A percentile compares a stretch with the other conserved stretches of the same genome.
These are phyloP conservation scores for Aphelenchoides fujianensis DNA, from an alignment of 1,140 invertebrate species.

Conservation along the genomic window DNA sequence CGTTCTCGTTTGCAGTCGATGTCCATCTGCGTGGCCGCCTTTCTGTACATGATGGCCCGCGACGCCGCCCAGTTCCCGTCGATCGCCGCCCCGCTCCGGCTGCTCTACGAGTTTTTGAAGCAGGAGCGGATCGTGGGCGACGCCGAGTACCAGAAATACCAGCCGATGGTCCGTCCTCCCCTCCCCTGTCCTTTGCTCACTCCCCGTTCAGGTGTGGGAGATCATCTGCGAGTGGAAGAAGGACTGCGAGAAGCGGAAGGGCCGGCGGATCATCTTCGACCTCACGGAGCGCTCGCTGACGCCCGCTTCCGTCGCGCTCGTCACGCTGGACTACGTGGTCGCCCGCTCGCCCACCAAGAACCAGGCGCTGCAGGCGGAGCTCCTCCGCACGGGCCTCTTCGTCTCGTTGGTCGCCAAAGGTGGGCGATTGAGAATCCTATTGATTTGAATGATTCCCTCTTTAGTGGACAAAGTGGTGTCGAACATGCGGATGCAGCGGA, in stretches of 20 bases:
- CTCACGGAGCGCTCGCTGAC: slow-evolving; percentile 31
- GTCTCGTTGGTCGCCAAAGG: slow-evolving; percentile 45
- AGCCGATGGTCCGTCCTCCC: not conserved
- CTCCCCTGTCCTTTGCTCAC: not conserved
- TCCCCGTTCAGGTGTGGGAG: slow-evolving; percentile 33
- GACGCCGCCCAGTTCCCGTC: slow-evolving; percentile 21
- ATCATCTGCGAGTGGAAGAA: slow-evolving; percentile 40
- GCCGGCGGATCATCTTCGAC: slow-evolving; percentile 31
- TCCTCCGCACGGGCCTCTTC: slow-evolving; percentile 36
- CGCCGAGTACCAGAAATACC: slow-evolving; percentile 25
- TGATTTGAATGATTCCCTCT: slow-evolving; percentile 19
- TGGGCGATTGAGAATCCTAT: slow-evolving; percentile 18
- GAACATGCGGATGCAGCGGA: slow-evolving; percentile 18
- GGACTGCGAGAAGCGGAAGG: slow-evolving; percentile 8
- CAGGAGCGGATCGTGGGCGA: slow-evolving; percentile 24
- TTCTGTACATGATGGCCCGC: slow-evolving; percentile 29
- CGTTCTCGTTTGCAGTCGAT: too few relatives aligned
- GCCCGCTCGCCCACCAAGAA: slow-evolving; percentile 23
- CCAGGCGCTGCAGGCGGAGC: slow-evolving; percentile 32
- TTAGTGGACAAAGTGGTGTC: slow-evolving; percentile 44
- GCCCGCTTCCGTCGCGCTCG: slow-evolving; percentile 29
- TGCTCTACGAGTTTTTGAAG: slow-evolving; percentile 30
- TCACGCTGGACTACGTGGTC: slow-evolving; percentile 43
- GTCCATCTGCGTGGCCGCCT: slow-evolving; percentile 16
- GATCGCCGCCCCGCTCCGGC: slow-evolving; percentile 4